Evolutionary conservation across 2,888 invertebrate genomes (phyloP).

Genomic region (Schizaphis graminum): DNA sequence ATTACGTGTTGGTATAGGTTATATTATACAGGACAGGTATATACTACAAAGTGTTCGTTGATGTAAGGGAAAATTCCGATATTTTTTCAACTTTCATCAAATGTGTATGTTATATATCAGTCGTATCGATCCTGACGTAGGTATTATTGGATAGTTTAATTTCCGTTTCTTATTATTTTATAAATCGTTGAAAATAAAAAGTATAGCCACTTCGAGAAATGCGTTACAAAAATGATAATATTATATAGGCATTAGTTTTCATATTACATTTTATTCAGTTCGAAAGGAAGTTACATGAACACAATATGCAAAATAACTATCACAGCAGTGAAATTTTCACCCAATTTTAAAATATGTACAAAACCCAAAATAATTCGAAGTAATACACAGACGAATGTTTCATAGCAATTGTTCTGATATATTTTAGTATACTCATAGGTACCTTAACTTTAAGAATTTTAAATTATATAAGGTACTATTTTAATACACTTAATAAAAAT

Average conservation of each 20-base stretch:
- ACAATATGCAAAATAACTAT: background rate
- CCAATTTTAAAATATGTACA: background rate
- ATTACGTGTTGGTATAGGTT: background rate
- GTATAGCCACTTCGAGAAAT: background rate
- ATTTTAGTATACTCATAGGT: no score
- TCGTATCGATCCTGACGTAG: background rate
- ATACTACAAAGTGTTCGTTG: background rate
- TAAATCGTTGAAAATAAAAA: background rate
- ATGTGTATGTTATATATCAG: background rate
- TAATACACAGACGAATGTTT: background rate
- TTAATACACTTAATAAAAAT: background rate
- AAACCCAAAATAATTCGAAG: background rate
- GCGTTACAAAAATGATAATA: background rate
- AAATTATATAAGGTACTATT: background rate
- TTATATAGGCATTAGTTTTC: no score
- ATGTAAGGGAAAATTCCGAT: background rate
- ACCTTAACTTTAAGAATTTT: background rate
- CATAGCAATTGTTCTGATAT: background rate
- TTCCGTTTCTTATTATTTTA: background rate
- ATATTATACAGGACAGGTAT: background rate
- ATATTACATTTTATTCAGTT: background rate
- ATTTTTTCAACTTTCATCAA: background rate
- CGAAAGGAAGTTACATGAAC: background rate
- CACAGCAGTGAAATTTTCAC: no score
- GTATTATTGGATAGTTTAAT: background rate